Percentiles rank a stretch among this genome's conserved stretches.
Evolutionary conservation across 53 echinoderm and acorn worm genomes (phyloP).

Genomic region (Paelopatides confundens): DNA sequence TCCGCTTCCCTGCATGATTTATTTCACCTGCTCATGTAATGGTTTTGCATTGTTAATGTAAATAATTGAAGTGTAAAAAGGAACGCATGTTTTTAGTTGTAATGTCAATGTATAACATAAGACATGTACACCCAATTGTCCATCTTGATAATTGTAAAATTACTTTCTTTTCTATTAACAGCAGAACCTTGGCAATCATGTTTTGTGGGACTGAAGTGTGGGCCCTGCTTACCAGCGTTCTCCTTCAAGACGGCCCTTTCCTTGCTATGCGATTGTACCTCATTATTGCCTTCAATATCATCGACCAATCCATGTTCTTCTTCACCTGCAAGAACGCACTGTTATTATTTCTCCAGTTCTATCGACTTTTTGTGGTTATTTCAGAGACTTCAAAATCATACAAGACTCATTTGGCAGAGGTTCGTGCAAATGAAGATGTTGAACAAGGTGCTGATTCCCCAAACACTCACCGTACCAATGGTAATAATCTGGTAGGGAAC

Average conservation of each 20-base stretch:
- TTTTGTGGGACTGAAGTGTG: conserved; percentile 93
- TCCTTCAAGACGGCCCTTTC: conserved; percentile 92
- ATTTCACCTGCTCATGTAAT: too few relatives aligned
- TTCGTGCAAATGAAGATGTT: conserved; percentile 7
- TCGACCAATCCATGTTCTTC: conserved; percentile 90
- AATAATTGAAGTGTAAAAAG: too few relatives aligned
- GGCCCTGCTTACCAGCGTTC: conserved; percentile 81
- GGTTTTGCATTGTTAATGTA: too few relatives aligned
- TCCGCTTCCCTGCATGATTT: too few relatives aligned
- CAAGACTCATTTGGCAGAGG: conserved; percentile 5
- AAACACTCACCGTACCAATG: conserved; percentile 5
- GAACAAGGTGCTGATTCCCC: not conserved
- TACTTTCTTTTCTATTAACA: not conserved
- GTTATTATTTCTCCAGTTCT: conserved; percentile 82
- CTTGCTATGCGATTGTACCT: conserved; percentile 87
- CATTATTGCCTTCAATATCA: conserved; percentile 71
- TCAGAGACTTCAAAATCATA: conserved; percentile 63
- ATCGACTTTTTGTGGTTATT: conserved; percentile 83
- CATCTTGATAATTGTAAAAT: too few relatives aligned
- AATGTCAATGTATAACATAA: too few relatives aligned
- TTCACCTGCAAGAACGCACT: conserved; percentile 97
- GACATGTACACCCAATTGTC: too few relatives aligned
- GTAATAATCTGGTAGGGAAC: conserved; percentile 1
- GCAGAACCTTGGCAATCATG: conserved; percentile 39
- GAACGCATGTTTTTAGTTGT: too few relatives aligned